A percentile compares a stretch with the other conserved stretches of the same genome.
These are phyloP conservation scores for Halichoerus grypus DNA, from an alignment of 2,113 vertebrate species.

Conservation along the genomic window DNA sequence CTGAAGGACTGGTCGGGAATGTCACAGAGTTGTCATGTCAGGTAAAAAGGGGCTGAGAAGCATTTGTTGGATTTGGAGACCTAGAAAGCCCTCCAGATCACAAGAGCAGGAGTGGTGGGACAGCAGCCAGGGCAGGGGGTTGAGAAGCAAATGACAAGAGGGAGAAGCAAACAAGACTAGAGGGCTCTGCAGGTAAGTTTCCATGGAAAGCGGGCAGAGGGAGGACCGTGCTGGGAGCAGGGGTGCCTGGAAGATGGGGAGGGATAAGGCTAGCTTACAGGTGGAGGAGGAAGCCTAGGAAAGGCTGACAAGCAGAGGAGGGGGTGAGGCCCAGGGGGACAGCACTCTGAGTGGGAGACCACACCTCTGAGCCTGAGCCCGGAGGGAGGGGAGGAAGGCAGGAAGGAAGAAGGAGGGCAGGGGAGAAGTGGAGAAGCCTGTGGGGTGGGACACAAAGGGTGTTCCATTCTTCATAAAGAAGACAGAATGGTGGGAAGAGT, in stretches of 20 bases:
- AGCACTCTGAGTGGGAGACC: background rate
- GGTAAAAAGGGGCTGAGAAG: background rate
- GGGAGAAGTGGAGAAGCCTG: too few relatives aligned
- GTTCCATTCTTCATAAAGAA: background rate
- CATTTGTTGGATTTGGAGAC: background rate
- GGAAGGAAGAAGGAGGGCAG: background rate
- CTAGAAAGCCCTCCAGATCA: background rate
- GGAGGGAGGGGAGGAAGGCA: fast-evolving
- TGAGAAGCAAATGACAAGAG: background rate
- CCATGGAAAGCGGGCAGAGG: fast-evolving
- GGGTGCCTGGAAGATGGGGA: background rate
- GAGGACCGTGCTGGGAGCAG: too few relatives aligned
- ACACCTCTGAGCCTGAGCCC: background rate
- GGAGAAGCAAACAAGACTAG: background rate
- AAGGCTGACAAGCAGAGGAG: background rate
- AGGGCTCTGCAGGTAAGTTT: background rate
- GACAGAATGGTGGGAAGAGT: background rate
- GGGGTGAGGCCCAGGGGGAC: background rate
- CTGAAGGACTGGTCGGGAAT: background rate
- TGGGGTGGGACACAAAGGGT: background rate
- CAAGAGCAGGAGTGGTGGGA: background rate
- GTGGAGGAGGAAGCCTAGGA: background rate
- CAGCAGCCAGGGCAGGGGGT: background rate
- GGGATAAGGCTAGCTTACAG: background rate
- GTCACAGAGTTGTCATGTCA: background rate